Base-by-base conservation (phyloP, 2,888 invertebrate genomes). In the Dromius quadrimaculatus region DNA sequence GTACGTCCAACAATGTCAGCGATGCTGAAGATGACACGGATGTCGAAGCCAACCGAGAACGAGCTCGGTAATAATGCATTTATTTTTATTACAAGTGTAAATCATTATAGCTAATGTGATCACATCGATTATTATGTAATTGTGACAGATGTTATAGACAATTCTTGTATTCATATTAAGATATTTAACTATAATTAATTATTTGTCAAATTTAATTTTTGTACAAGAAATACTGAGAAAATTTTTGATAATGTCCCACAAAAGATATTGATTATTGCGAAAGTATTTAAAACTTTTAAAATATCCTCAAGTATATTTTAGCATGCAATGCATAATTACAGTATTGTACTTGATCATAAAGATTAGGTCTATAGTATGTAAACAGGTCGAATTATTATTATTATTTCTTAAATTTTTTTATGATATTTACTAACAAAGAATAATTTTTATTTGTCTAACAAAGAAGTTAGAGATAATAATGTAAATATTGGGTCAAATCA, bases 11-110 rank as follows among this genome's bases (percentile, higher is more conserved):
- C 22, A 70, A 50, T 36, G 47, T 23, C 2, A 70, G 70, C 22
- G 70, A 70, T 23, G 62, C 61, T 6, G 70, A 70, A 50, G 62
- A 70, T 36, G 70, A 70, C 19, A 61, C 62, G 19, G 70, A 70
- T 59, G 20, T 62, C 9, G 70, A 70, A 38, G 47, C 61, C 0
- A 70, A 38, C 20, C 34, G 70, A 47, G 62, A 66, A 23, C 38
- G 38, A 9, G 22, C 22, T 8, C 61, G 47, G 70, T 70, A 50
- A 61, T 17, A 28, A 57, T 11, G 2, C n/a, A 23, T 45, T 45
- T 45, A 17, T 6, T 19, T 8, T 45, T 15, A 17, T 45, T 45
- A 45, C 15, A 38, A 28, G 28, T n/a, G n/a, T n/a, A n/a, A n/a
- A n/a, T n/a, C n/a, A n/a, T n/a, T n/a, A n/a, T n/a, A n/a, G n/a